Evolutionary conservation across 2,888 invertebrate genomes (phyloP).

Genomic region (Coelinius sp.): DNA sequence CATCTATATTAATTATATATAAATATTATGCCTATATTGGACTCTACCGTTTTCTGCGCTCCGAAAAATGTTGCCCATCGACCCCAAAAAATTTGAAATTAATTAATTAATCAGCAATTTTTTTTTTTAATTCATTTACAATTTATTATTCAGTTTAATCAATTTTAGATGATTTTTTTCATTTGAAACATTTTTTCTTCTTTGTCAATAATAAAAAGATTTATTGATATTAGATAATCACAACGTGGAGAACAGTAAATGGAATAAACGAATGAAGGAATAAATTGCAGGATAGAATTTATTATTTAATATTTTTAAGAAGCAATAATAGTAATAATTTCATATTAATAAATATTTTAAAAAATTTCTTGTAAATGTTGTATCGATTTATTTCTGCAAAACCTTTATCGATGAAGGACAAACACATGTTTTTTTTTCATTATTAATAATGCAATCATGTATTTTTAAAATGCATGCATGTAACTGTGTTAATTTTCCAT

Average conservation of each 20-base stretch:
- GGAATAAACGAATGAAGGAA: conserved; percentile 45
- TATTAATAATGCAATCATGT: conserved; percentile 18
- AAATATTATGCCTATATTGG: conserved; percentile 56
- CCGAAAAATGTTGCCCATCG: conserved; percentile 54
- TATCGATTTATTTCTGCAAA: conserved; percentile 57
- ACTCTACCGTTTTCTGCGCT: conserved; percentile 60
- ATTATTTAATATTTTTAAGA: conserved; percentile 68
- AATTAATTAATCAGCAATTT: conserved; percentile 27
- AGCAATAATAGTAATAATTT: conserved; percentile 69
- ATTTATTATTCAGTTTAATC: conserved; percentile 60
- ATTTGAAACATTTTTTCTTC: conserved; percentile 47
- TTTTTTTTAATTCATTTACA: conserved; percentile 18
- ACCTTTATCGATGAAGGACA: conserved; percentile 42
- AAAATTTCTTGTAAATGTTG: conserved; percentile 58
- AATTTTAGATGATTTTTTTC: conserved; percentile 53
- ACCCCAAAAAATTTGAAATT: conserved; percentile 47
- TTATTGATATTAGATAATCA: conserved; percentile 49
- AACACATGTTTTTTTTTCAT: conserved; percentile 39
- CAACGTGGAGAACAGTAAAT: conserved; percentile 60
- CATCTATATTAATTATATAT: conserved; percentile 58
- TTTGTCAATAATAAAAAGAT: conserved; percentile 50
- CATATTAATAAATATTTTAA: conserved; percentile 69
- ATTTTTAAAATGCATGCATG: conserved; percentile 28
- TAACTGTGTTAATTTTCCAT: conserved; percentile 27
- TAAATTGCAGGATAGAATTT: conserved; percentile 56